Percentiles rank a stretch among this genome's conserved stretches.
These are phyloP conservation scores for Numida meleagris DNA, from an alignment of 2,113 vertebrate genomes.

Conservation along the genomic window DNA sequence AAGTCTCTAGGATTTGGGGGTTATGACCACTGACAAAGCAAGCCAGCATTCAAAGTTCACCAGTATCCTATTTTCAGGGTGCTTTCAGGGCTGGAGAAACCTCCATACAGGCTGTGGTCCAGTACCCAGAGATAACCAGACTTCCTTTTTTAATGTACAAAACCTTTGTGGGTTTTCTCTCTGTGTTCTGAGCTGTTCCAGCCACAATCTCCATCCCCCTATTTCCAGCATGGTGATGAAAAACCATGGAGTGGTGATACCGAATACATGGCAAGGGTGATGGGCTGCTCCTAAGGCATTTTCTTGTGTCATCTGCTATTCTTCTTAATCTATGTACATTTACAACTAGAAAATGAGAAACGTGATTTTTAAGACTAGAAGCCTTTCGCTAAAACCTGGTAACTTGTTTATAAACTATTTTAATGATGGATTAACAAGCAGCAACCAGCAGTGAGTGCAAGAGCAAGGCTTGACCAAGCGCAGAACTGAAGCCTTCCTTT, in stretches of 20 bases:
- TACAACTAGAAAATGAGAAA: conserved; percentile 3
- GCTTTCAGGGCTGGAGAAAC: neutral
- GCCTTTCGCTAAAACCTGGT: neutral
- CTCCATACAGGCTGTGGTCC: neutral
- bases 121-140: rapidly evolving
- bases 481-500: conserved; percentile 4
- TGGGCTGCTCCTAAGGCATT: conserved; percentile 61
- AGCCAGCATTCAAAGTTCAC: neutral
- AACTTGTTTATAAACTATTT: neutral
- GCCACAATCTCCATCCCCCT: neutral
- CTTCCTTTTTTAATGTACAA: neutral
- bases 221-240: neutral
- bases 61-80: neutral
- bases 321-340: conserved; percentile 20
- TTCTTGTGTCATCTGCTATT: conserved; percentile 27
- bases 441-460: conserved; percentile 18
- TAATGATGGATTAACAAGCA: neutral
- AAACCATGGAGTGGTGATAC: neutral
- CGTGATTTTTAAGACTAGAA: neutral
- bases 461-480: neutral
- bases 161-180: neutral
- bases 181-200: neutral
- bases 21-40: neutral
- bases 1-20: neutral
- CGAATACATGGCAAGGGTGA: neutral